A percentile compares a stretch with the other conserved stretches of the same genome.
Conservation (phyloP, 37 sponge, comb jelly and placozoan genomes). For the Chondrilla cf. caribensis region DNA sequence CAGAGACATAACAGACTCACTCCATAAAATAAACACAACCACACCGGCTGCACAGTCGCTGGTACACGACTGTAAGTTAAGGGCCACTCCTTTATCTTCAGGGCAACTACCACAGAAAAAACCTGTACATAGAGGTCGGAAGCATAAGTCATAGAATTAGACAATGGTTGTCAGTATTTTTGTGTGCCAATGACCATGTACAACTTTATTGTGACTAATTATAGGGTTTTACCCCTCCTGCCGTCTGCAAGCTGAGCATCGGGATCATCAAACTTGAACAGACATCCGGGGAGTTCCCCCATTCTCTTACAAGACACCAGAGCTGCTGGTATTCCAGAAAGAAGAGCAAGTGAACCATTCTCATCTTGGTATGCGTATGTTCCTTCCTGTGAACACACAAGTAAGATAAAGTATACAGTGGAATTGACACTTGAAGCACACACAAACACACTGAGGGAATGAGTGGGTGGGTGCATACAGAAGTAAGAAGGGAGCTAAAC, state of each 20-base stretch:
- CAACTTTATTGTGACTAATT: neutral
- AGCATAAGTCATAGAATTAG: no score
- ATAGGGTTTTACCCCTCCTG: constrained; percentile 36
- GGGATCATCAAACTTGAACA: constrained; percentile 62
- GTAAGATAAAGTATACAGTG: neutral
- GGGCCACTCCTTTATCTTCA: constrained; percentile 32
- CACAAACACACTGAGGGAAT: no score
- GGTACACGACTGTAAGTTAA: constrained; percentile 57
- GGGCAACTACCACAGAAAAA: constrained; percentile 54
- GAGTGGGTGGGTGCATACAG: no score
- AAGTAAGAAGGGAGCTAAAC: no score
- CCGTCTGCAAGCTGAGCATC: constrained; percentile 42
- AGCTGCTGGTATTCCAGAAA: constrained; percentile 41
- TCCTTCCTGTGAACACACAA: constrained; percentile 7
- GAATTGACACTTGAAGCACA: no score
- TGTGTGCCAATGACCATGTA: neutral
- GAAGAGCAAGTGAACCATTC: neutral
- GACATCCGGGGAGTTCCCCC: constrained; percentile 65
- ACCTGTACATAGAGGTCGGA: constrained; percentile 43
- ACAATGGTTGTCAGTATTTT: no score
- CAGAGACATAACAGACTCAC: no score
- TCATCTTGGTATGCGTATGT: neutral
- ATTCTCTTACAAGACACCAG: constrained; percentile 37
- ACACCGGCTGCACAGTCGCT: constrained; percentile 31
- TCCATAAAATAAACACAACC: constrained; percentile 41